Base-by-base conservation (phyloP, 2,113 vertebrate genomes). In the Anolis sagrei region DNA sequence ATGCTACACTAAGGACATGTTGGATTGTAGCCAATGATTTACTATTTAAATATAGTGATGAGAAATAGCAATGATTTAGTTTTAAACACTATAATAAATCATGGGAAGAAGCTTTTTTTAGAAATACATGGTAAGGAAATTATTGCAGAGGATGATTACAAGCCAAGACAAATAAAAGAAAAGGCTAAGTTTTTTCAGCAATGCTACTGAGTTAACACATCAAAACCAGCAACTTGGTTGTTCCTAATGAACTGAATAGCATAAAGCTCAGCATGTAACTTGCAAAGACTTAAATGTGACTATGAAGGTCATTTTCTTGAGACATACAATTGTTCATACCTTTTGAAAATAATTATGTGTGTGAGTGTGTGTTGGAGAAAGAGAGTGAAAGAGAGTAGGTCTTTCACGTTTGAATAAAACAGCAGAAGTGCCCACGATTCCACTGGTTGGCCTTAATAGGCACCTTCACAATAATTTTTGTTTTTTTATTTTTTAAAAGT, bases 151-250 rank as follows among this genome's bases (percentile, higher is more conserved):
- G 14, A 27, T 48, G 18, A 48, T 62, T 80, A 49, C 11, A 66
- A 86, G 39, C 29, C 13, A 29, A 74, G 48, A 73, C 7, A 74
- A 72, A 70, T 32, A 18, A 77, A 58, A 58, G 14, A 62, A 80
- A 64, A 39, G 29, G n/a, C 34, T 64, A 18, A 66, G 54, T 54
- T 79, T 34, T 13, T 49, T 39, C 69, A 27, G 68, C 14, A 0
- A 2, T 2, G 5, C 69, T 34, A 39, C 29, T 11, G 49, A 14
- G 0, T 23, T 68, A 16, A 0, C 16, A 0, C 6, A 5, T 34
- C 36, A 70, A 86, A 86, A 18, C 54, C 21, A 32, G 0, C 0
- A 0, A 0, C 2, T 2, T 29, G 0, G 0, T 0, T 0, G 70
- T 34, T 27, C 54, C 48, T 44, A 0, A 16, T 0, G 32, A 0